Percentiles rank a stretch among this genome's conserved stretches.
Conservation (phyloP, 1,140 invertebrate species). For the Orchesella cincta region DNA sequence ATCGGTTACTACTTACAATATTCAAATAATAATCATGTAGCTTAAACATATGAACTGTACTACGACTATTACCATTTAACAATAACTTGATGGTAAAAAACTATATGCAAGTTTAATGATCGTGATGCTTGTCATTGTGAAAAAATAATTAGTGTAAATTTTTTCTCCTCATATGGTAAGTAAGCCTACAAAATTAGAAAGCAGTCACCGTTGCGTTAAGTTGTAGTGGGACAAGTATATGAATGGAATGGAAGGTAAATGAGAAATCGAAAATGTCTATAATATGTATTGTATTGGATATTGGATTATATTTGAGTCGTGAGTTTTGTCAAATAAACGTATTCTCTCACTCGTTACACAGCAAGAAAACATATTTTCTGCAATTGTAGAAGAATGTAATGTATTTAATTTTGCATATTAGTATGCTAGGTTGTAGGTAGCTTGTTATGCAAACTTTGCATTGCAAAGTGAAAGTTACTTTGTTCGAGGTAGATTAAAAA, state of each 20-base stretch:
- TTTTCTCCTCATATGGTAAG: background rate
- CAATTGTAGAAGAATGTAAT: too few species aligned
- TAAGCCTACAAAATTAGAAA: background rate
- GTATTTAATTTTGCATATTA: too few species aligned
- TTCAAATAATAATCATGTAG: background rate
- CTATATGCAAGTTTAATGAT: background rate
- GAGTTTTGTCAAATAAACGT: conserved; percentile 24
- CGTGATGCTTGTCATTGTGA: background rate
- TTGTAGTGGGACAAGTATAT: background rate
- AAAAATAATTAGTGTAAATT: background rate
- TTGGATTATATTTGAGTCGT: background rate
- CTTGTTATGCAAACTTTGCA: too few species aligned
- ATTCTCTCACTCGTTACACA: conserved; percentile 27
- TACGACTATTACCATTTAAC: background rate
- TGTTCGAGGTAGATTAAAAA: too few species aligned
- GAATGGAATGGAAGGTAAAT: background rate
- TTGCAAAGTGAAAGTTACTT: too few species aligned
- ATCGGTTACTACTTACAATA: background rate
- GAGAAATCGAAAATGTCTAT: background rate
- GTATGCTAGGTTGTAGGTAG: too few species aligned
- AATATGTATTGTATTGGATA: background rate
- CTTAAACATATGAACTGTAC: background rate
- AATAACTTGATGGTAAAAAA: background rate
- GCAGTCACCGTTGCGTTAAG: background rate
- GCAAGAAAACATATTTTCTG: too few species aligned